phyloP scores from a whole-genome alignment of 2,797 vertebrate genomes.

The Chaetophractus vellerosus region DNA sequence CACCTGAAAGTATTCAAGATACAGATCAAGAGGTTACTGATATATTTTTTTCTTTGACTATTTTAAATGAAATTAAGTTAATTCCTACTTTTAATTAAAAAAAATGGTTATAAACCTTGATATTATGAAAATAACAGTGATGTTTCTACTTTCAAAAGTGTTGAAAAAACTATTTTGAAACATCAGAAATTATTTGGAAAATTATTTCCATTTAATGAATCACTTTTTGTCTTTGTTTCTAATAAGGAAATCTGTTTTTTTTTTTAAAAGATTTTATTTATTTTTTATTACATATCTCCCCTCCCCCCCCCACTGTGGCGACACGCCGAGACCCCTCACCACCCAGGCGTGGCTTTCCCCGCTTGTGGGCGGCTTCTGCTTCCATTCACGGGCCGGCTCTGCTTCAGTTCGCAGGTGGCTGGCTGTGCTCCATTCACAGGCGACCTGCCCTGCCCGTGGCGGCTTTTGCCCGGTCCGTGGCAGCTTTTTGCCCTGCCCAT shows the following conservation, averaged over 20 bases:
- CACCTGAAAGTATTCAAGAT: conserved; percentile 79
- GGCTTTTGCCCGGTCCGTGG: no score
- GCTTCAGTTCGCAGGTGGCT: no score
- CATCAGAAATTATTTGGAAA: conserved; percentile 19
- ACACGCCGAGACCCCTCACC: no score
- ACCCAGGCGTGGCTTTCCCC: no score
- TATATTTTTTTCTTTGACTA: conserved; percentile 59
- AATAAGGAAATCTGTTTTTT: conserved; percentile 49
- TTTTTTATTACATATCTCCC: no score
- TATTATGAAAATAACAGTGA: conserved; percentile 26
- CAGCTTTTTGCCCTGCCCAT: no score
- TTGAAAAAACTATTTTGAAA: conserved; percentile 33
- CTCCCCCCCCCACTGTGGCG: no score
- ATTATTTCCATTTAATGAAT: conserved; percentile 21
- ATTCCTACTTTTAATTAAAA: conserved; percentile 60
- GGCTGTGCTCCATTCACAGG: no score
- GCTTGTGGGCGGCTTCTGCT: no score
- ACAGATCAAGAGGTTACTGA: conserved; percentile 91
- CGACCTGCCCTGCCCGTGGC: no score
- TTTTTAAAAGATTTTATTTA: no score
- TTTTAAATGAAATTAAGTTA: conserved; percentile 75
- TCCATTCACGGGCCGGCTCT: no score
- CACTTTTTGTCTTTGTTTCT: conserved; percentile 60
- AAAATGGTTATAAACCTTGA: conserved; percentile 19
- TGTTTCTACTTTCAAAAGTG: conserved; percentile 40